These are phyloP conservation scores for Meiosimyza decipiens DNA, from an alignment of 2,888 invertebrate species.

Conservation along the genomic window DNA sequence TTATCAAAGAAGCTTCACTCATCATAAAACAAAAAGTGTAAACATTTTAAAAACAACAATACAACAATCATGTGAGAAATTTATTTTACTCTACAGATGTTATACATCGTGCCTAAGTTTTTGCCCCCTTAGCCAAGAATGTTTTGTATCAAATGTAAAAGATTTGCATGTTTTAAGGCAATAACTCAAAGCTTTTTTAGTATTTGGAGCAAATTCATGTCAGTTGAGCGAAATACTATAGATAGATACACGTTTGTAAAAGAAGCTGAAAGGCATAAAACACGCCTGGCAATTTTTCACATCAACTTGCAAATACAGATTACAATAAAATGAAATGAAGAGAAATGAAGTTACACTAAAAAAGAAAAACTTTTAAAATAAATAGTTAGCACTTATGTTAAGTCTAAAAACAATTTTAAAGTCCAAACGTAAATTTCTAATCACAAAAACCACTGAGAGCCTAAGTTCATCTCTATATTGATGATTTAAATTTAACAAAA, in stretches of 20 bases:
- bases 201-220: conserved; percentile 9
- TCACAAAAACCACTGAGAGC: neutral
- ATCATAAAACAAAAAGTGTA: conserved; percentile 18
- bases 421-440: neutral
- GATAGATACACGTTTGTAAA: neutral
- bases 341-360: conserved; percentile 26
- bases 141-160: too few species aligned
- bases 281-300: conserved; percentile 67
- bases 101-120: neutral
- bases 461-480: too few species aligned
- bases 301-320: conserved; percentile 53
- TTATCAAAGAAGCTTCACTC: conserved; percentile 15
- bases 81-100: conserved; percentile 61
- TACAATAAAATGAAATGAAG: conserved; percentile 12
- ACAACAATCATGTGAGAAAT: conserved; percentile 67
- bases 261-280: conserved; percentile 29
- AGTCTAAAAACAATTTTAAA: neutral
- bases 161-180: too few species aligned
- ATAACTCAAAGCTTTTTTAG: too few species aligned
- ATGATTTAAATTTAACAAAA: too few species aligned
- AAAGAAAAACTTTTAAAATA: neutral
- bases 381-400: conserved; percentile 1
- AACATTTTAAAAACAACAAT: conserved; percentile 49
- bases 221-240: neutral
- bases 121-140: neutral